Percentiles rank a stretch among this genome's conserved stretches.
Conservation (phyloP, 2,113 vertebrate species). For the Micromys minutus region DNA sequence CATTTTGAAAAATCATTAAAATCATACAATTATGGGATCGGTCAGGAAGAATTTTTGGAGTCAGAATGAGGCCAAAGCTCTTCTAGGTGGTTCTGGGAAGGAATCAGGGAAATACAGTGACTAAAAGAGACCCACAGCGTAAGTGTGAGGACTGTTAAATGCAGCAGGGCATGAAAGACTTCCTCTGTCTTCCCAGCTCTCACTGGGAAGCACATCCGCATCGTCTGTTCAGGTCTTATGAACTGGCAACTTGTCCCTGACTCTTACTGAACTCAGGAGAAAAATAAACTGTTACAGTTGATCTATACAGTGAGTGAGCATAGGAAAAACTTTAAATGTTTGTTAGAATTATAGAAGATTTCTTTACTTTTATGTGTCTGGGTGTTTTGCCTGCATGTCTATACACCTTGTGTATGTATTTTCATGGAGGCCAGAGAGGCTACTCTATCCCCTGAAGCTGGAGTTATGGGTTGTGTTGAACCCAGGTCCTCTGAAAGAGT, state of each 20-base stretch:
- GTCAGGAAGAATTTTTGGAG: background rate
- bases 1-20: slow-evolving; percentile 32
- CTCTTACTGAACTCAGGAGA: background rate
- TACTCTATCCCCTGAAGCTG: background rate
- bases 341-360: background rate
- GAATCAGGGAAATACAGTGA: background rate
- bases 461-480: background rate
- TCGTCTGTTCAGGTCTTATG: background rate
- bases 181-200: no score
- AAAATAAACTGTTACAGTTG: background rate
- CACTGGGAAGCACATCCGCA: background rate
- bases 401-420: background rate
- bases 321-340: background rate
- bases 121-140: background rate
- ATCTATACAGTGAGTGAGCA: background rate
- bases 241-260: background rate
- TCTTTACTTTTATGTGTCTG: background rate
- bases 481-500: background rate
- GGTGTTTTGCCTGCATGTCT: background rate
- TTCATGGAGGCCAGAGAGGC: background rate
- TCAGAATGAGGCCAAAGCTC: background rate
- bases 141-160: background rate
- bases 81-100: background rate
- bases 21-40: background rate
- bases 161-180: no score